Evolutionary conservation across 2,797 vertebrate species (phyloP), one percentile per base, ranked within the genome.

Genomic region (Sparus aurata): DNA sequence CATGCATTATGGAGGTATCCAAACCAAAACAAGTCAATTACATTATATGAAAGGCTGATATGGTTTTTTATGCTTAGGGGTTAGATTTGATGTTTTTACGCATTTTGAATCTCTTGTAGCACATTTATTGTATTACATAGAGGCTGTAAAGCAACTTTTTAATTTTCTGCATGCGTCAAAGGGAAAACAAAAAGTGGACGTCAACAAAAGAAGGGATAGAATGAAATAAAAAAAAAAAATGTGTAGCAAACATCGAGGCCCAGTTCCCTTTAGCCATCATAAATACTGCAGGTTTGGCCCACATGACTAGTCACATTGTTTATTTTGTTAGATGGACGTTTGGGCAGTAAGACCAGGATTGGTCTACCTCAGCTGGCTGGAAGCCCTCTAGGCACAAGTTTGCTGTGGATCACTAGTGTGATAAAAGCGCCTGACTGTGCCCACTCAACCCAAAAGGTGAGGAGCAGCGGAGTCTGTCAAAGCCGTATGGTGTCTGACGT

Each of bases 401-500:
- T 83, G 15, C 60, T 78, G 45, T 84, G 83, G 76, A 57, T 81
- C 75, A 81, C 69, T 43, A 22, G 69, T 77, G 85, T 77, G 81
- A 75, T 85, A 80, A 62, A 60, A 61, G 47, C 5, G 22, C 59
- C 81, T 77, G 53, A 20, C 87, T 88, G 84, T 85, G 79, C 80
- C 60, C 73, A 64, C 61, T 90, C 81, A 83, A 73, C 75, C 87
- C 59, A 75, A 82, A 80, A 86, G 79, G 79, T 85, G 81, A 78
- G 47, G 80, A 84, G 78, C 81, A 85, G 82, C 73, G 2, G 41
- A 66, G 65, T 86, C 83, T 86, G 77, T 70, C 69, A 43, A 65
- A 75, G 75, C 75, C 62, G 53, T 73, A 65, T 86, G 84, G 61
- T 30, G 74, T 74, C 49, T 74, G 61, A 71, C 62, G 52, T 62